Evolutionary conservation across 2,888 invertebrate species (phyloP).

Genomic region (Caenorhabditis sp.): DNA sequence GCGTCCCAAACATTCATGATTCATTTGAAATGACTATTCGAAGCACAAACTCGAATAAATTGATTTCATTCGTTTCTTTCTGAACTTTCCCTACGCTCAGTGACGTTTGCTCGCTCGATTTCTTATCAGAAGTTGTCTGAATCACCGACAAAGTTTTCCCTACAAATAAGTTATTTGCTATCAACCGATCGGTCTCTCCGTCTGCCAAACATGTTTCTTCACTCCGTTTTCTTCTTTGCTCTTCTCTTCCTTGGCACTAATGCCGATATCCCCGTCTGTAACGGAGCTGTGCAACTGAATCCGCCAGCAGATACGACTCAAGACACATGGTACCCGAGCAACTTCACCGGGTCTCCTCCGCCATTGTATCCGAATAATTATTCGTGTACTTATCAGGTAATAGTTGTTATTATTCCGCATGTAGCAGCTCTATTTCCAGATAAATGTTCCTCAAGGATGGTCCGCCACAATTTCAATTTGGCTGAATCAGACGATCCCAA

Average conservation of each 20-base stretch:
- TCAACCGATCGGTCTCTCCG: not conserved
- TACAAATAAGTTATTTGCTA: slow-evolving; percentile 20
- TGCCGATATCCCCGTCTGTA: slow-evolving; percentile 14
- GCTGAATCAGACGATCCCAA: slow-evolving; percentile 25
- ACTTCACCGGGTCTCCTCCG: slow-evolving; percentile 22
- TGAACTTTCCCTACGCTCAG: not conserved
- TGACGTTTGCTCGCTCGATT: not conserved
- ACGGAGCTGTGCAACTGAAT: not conserved
- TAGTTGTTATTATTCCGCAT: no score
- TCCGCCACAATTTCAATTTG: slow-evolving; percentile 9
- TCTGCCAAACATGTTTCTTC: not conserved
- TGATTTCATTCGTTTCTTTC: not conserved
- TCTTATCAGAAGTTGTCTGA: not conserved
- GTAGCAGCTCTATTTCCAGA: slow-evolving; percentile 10
- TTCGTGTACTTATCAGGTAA: slow-evolving; percentile 31
- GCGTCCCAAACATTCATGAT: not conserved
- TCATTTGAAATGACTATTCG: not conserved
- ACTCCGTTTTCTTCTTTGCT: not conserved
- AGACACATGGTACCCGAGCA: slow-evolving; percentile 34
- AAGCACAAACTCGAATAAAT: not conserved
- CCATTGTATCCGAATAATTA: slow-evolving; percentile 33
- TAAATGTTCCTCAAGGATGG: slow-evolving; percentile 37
- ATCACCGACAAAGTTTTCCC: not conserved
- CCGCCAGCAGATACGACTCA: slow-evolving; percentile 8
- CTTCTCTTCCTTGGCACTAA: not conserved